Base-by-base conservation (phyloP, 1,140 invertebrate genomes). In the Oryctes rhinoceros region DNA sequence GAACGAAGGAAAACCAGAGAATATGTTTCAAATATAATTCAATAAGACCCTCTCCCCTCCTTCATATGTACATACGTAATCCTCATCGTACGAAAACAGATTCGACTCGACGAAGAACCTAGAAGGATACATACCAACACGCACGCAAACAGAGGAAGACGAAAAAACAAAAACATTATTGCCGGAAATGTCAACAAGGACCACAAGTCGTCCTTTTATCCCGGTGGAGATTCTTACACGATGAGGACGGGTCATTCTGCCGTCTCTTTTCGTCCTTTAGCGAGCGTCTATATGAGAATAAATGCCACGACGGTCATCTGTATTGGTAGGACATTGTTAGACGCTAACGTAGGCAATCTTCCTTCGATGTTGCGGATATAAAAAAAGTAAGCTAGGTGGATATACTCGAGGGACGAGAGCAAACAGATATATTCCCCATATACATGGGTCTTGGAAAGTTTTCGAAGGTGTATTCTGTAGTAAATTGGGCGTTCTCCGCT, bases 11-110 rank as follows among this genome's bases (percentile, higher is more conserved):
- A 71, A 71, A 71, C 35, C 65, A 71, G 35, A 24, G 24, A 71
- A 71, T 71, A 71, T 71, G 65, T 71, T 71, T 71, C 65, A 71
- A 30, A 71, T 71, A 71, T 71, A 71, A 71, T 71, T 71, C 65
- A 71, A 71, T 71, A 71, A 71, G 65, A 24, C 53, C 15, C n/a
- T 44, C 39, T 44, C 20, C 53, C 5, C 53, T 62, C 53, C 15
- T 24, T 11, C 65, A 71, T 71, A 71, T 24, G 24, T 71, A 71
- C 65, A 71, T 71, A 71, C 24, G 65, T 71, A 71, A 71, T 71
- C 65, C 24, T 15, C 65, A 35, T 30, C 65, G 65, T 71, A 9
- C 9, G 35, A 37, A 71, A 71, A 71, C 24, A 71, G 65, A 71
- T 30, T 30, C 24, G 24, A 30, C 24, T 30, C 24, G 24, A 30